Evolutionary conservation across 2,113 vertebrate species (phyloP), one percentile per base, ranked within the genome.

Genomic region (Xenus cinereus): DNA sequence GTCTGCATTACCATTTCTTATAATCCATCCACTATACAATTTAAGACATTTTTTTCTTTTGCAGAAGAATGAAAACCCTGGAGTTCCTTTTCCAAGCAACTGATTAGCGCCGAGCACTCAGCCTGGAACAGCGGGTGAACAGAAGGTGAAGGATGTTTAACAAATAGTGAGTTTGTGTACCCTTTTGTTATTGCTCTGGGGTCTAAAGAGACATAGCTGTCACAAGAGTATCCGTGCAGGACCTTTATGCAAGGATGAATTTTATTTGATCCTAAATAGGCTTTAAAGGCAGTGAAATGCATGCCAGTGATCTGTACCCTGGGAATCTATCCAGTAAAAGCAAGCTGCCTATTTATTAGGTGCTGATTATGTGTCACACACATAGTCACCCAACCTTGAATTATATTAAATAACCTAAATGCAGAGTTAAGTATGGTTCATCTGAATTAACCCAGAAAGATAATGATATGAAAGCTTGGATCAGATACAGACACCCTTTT

Each of bases 231-330:
- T 79, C 69, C 84, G 43, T 60, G 66, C 17, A 45, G 60, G 73
- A 81, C 69, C 56, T 82, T 82, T 87, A 72, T 48, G 39, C 69
- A 89, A 89, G 77, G 57, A 75, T 79, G 19, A 75, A 60, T 94
- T 90, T 96, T 74, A 87, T 87, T 91, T 82, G 51, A 73, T 82
- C 37, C 48, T 75, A 94, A 94, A 84, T 35, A 84, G 74, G 56
- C 17, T 84, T 86, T 64, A 73, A 63, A 87, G 72, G 30, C 54
- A 81, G 30, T 50, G 68, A 92, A 96, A 91, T 64, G 30, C 43
- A 48, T 68, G 37, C 45, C 77, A 71, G 64, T 93, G 73, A 45
- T 78, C 64, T 75, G 30, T 67, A 72, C 14, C 62, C 62, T 79
- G 56, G 77, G 77, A 91, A 87, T 79, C 60, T 75, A 43, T 77